These are phyloP conservation scores for Notothenia coriiceps DNA, from an alignment of 2,113 vertebrate genomes.

Conservation along the genomic window DNA sequence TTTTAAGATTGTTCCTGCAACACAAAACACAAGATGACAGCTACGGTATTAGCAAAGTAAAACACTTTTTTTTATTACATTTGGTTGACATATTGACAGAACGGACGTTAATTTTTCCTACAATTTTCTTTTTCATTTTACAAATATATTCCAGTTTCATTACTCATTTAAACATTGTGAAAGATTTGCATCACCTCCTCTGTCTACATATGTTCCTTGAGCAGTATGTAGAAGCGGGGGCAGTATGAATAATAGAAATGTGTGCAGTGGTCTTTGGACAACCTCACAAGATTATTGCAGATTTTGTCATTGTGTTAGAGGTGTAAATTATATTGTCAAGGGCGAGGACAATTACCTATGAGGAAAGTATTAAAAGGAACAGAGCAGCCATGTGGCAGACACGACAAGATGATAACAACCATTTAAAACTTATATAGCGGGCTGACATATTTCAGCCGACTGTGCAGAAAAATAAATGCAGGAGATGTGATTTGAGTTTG, in stretches of 20 bases:
- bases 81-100: not conserved
- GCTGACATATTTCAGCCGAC: constrained; percentile 6
- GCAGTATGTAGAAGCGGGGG: not conserved
- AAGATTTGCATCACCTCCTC: not conserved
- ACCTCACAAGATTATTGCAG: constrained; percentile 1
- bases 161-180: not conserved
- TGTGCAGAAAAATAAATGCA: constrained; percentile 20
- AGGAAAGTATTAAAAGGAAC: constrained; percentile 10
- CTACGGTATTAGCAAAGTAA: not conserved
- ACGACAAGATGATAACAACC: constrained; percentile 12
- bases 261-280: constrained; percentile 1
- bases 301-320: not conserved
- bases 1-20: not conserved
- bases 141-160: not conserved
- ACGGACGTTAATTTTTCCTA: not conserved
- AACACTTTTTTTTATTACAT: not conserved
- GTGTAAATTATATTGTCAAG: constrained; percentile 29
- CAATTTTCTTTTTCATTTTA: not conserved
- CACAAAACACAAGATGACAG: not conserved
- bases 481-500: constrained; percentile 46
- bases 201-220: not conserved
- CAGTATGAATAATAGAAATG: not conserved
- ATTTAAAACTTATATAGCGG: not conserved
- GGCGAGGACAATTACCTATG: constrained; percentile 14
- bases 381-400: not conserved